Conservation (phyloP, 2,113 vertebrate species). For the Ramphastos sulfuratus region DNA sequence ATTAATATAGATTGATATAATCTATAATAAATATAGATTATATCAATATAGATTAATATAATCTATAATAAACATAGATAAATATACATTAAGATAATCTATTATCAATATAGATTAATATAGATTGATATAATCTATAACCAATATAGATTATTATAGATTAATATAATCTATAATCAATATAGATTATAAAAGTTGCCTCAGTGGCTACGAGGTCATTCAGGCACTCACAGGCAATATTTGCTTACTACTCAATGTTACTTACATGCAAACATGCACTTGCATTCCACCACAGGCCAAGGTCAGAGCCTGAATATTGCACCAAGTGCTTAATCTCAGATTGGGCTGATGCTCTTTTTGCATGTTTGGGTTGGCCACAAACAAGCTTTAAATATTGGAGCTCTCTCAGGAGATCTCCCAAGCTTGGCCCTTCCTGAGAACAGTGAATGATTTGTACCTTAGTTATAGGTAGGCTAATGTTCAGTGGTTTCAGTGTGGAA, state of each 20-base stretch:
- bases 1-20: too few relatives aligned
- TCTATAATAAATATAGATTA: too few relatives aligned
- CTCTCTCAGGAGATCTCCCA: background rate
- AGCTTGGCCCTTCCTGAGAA: background rate
- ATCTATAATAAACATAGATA: too few relatives aligned
- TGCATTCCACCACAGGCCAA: background rate
- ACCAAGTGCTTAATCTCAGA: background rate
- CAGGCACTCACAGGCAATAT: background rate
- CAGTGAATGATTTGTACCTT: background rate
- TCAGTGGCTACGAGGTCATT: background rate
- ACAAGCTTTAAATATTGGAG: background rate
- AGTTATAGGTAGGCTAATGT: background rate
- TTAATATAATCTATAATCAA: too few relatives aligned
- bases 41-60: too few relatives aligned
- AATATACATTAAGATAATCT: too few relatives aligned
- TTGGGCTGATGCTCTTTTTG: accelerated
- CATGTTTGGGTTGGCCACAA: background rate
- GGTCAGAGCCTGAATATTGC: background rate
- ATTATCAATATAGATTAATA: too few relatives aligned
- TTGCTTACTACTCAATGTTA: background rate
- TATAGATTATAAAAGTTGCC: background rate
- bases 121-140: too few relatives aligned
- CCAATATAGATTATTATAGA: too few relatives aligned
- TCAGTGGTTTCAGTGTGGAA: background rate
- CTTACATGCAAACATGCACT: accelerated